These are phyloP conservation scores for Dipodomys spectabilis DNA, from an alignment of 2,113 vertebrate species.

Conservation along the genomic window DNA sequence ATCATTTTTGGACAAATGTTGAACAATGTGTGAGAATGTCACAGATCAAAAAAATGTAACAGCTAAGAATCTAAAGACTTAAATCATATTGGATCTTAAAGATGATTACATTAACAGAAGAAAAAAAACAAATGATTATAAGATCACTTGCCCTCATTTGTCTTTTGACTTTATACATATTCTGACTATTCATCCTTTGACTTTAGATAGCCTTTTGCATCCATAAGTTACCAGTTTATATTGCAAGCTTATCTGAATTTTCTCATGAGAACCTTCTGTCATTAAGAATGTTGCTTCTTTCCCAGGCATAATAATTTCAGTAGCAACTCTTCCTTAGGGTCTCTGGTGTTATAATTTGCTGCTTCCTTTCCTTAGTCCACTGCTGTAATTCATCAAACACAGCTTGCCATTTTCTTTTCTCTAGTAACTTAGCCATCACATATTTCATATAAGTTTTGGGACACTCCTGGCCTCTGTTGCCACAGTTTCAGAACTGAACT, in stretches of 20 bases:
- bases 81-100: neutral
- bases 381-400: neutral
- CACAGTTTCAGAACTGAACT: neutral
- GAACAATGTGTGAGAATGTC: neutral
- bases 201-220: too few relatives aligned
- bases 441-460: neutral
- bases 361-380: neutral
- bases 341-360: neutral
- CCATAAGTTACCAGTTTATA: neutral
- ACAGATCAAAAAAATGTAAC: neutral
- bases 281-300: neutral
- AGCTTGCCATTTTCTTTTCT: neutral
- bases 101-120: neutral
- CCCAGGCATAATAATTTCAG: neutral
- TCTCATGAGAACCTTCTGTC: slow-evolving; percentile 7
- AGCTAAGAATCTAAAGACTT: neutral
- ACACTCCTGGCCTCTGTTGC: neutral
- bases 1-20: neutral
- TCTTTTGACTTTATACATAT: neutral
- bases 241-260: neutral
- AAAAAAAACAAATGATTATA: neutral
- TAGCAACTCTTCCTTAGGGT: neutral
- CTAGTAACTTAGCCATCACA: neutral
- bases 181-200: neutral
- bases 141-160: neutral